phyloP scores from a whole-genome alignment of 2,888 invertebrate species.

The Fragum sueziense region DNA sequence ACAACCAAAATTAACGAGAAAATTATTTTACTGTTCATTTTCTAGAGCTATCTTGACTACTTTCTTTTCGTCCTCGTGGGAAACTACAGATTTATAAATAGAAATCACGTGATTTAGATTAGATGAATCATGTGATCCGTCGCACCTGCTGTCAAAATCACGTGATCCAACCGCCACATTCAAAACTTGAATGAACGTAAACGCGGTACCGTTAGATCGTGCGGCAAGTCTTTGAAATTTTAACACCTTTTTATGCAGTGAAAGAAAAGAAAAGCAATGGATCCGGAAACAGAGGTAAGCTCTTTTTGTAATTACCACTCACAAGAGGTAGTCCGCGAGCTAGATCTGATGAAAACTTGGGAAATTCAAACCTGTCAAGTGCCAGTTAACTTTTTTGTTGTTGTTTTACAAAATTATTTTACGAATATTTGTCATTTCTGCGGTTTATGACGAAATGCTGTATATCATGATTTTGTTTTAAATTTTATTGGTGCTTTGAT shows the following conservation, averaged over 20 bases:
- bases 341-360: background rate
- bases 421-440: background rate
- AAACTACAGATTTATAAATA: background rate
- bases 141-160: background rate
- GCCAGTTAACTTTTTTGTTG: background rate
- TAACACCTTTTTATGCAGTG: background rate
- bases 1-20: background rate
- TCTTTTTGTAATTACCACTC: constrained; percentile 6
- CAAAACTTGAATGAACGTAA: constrained; percentile 51
- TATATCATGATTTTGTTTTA: background rate
- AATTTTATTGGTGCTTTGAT: no score
- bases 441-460: background rate
- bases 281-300: constrained; percentile 70
- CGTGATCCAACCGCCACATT: constrained; percentile 74
- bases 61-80: background rate
- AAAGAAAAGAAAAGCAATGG: constrained; percentile 55
- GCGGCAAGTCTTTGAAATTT: background rate
- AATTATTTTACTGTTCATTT: background rate
- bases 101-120: background rate
- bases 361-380: background rate
- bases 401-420: background rate
- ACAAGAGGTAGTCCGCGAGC: background rate
- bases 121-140: background rate
- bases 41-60: background rate
- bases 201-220: background rate